Conservation (phyloP, 2,888 invertebrate species). For the Agapostemon virescens region DNA sequence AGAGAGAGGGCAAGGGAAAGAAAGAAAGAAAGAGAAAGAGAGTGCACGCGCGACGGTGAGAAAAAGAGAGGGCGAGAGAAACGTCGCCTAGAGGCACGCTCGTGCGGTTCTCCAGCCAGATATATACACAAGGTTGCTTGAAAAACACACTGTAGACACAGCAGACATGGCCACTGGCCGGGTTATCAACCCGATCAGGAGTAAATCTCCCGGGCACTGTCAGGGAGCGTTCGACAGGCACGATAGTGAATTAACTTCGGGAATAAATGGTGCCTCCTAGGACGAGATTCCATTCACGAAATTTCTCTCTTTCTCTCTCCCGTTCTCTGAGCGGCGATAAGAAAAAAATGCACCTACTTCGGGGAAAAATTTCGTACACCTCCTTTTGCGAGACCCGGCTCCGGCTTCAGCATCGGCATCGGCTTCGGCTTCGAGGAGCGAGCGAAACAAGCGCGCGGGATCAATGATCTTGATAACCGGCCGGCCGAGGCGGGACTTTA, state of each 20-base stretch:
- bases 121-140: slow-evolving; percentile 59
- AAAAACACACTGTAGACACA: slow-evolving; percentile 72
- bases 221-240: slow-evolving; percentile 68
- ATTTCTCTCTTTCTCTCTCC: slow-evolving; percentile 47
- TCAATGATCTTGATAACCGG: slow-evolving; percentile 53
- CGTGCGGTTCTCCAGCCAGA: slow-evolving; percentile 49
- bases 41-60: too few relatives aligned
- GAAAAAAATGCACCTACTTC: slow-evolving; percentile 54
- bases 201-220: slow-evolving; percentile 69
- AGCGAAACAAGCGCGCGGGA: slow-evolving; percentile 28
- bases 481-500: slow-evolving; percentile 44
- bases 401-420: neutral
- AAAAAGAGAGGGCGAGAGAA: neutral
- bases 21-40: neutral
- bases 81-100: slow-evolving; percentile 61
- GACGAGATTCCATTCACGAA: slow-evolving; percentile 67
- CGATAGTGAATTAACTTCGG: slow-evolving; percentile 74
- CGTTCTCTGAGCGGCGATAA: slow-evolving; percentile 38
- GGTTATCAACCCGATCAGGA: slow-evolving; percentile 74
- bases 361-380: slow-evolving; percentile 41
- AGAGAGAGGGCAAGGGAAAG: neutral
- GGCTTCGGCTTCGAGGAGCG: slow-evolving; percentile 1
- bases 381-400: slow-evolving; percentile 11
- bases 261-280: slow-evolving; percentile 72
- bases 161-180: slow-evolving; percentile 74